These are phyloP conservation scores for Seriola dumerili DNA, from an alignment of 2,113 vertebrate species.

Conservation along the genomic window DNA sequence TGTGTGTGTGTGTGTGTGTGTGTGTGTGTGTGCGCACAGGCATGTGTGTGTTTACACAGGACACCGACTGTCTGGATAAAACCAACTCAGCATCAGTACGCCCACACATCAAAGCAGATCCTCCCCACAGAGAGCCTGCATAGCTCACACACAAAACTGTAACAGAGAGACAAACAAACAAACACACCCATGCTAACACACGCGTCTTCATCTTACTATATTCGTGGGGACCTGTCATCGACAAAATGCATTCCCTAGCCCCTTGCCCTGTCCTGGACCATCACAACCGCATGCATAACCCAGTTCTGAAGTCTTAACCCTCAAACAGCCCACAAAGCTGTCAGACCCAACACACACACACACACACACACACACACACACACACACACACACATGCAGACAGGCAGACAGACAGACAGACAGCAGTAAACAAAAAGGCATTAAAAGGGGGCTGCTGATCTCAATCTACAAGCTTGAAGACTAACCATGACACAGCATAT, in stretches of 20 bases:
- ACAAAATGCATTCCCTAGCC: too few species aligned
- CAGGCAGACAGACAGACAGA: not conserved
- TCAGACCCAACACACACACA: not conserved
- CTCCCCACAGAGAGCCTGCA: slow-evolving; percentile 36
- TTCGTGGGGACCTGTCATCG: too few species aligned
- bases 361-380: not conserved
- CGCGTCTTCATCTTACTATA: not conserved
- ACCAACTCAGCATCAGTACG: slow-evolving; percentile 45
- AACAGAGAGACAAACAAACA: slow-evolving; percentile 12
- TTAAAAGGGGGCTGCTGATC: slow-evolving; percentile 15
- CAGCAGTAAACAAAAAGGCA: slow-evolving; percentile 1
- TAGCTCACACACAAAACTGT: slow-evolving; percentile 5
- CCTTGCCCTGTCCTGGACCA: too few species aligned
- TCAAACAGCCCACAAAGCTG: too few species aligned
- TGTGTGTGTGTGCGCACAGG: slow-evolving; percentile 17
- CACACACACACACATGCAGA: not conserved
- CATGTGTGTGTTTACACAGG: slow-evolving; percentile 35
- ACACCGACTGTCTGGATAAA: slow-evolving; percentile 44
- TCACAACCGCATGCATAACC: too few species aligned
- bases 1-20: slow-evolving; percentile 21
- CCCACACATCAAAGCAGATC: slow-evolving; percentile 58
- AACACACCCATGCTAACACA: not conserved
- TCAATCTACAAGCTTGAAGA: not conserved
- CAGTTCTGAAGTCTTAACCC: too few species aligned
- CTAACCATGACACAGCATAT: slow-evolving; percentile 41